Conservation (phyloP, 2,797 vertebrate species). For the Aphelocoma californica region DNA sequence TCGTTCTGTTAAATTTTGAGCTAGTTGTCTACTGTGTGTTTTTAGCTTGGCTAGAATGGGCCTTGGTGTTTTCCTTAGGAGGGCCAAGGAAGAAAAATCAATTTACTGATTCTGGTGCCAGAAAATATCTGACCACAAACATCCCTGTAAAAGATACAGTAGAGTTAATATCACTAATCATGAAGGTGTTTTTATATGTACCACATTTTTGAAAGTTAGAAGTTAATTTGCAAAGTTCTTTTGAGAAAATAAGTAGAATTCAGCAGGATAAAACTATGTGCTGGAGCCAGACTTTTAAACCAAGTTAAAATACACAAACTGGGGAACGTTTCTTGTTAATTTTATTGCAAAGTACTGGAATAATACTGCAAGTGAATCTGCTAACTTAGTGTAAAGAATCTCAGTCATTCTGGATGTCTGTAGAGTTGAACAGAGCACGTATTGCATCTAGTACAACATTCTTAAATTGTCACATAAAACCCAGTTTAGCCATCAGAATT, state of each 20-base stretch:
- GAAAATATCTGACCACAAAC: background rate
- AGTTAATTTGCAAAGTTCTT: background rate
- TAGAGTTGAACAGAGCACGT: background rate
- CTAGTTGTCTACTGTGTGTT: background rate
- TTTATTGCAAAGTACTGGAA: background rate
- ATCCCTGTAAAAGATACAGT: background rate
- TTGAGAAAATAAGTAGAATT: background rate
- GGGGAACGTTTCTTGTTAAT: background rate
- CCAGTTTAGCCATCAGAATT: background rate
- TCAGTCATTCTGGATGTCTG: background rate
- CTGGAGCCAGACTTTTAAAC: background rate
- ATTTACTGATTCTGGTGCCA: background rate
- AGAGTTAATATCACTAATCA: background rate
- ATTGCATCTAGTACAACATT: background rate
- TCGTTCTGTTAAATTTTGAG: background rate
- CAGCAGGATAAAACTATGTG: background rate
- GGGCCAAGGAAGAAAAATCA: background rate
- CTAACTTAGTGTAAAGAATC: background rate
- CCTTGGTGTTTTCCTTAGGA: background rate
- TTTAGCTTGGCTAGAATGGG: background rate
- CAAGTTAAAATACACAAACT: background rate
- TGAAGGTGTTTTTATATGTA: background rate
- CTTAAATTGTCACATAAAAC: background rate
- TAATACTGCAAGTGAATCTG: background rate
- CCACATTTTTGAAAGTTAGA: background rate